Evolutionary conservation across 2,113 vertebrate species (phyloP).

Genomic region (Leptosomus discolor): DNA sequence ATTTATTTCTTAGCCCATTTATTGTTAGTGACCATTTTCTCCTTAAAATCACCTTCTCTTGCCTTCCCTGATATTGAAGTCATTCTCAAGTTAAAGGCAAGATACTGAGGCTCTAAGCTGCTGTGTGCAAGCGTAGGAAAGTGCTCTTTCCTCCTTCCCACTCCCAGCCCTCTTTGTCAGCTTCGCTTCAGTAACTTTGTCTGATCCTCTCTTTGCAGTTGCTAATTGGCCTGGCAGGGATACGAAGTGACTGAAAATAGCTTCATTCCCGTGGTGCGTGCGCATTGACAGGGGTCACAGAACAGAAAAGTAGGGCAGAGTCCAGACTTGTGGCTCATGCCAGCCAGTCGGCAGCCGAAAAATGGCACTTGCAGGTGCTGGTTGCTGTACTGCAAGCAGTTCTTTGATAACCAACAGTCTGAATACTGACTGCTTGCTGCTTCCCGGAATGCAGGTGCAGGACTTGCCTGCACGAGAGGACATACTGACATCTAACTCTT

Average conservation of each 20-base stretch:
- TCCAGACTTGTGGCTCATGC: not conserved
- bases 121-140: not conserved
- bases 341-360: not conserved
- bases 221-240: conserved; percentile 43
- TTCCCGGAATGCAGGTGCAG: not conserved
- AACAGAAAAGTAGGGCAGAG: conserved; percentile 9
- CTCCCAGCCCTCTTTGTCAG: not conserved
- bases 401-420: not conserved
- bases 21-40: not conserved
- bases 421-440: not conserved
- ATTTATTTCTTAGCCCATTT: not conserved
- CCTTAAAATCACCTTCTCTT: not conserved
- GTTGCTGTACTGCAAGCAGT: not conserved
- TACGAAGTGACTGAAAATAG: not conserved
- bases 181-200: not conserved
- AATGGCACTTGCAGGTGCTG: not conserved
- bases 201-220: conserved; percentile 24
- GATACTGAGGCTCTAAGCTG: not conserved
- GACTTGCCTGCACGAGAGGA: not conserved
- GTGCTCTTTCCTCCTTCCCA: not conserved
- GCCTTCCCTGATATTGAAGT: not conserved
- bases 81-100: not conserved
- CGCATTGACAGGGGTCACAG: not conserved
- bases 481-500: not conserved
- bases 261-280: not conserved